A percentile compares a stretch with the other conserved stretches of the same genome.
Evolutionary conservation across 92 coral and sea anemone genomes (phyloP).

Genomic region (Phenganax stokvisi): DNA sequence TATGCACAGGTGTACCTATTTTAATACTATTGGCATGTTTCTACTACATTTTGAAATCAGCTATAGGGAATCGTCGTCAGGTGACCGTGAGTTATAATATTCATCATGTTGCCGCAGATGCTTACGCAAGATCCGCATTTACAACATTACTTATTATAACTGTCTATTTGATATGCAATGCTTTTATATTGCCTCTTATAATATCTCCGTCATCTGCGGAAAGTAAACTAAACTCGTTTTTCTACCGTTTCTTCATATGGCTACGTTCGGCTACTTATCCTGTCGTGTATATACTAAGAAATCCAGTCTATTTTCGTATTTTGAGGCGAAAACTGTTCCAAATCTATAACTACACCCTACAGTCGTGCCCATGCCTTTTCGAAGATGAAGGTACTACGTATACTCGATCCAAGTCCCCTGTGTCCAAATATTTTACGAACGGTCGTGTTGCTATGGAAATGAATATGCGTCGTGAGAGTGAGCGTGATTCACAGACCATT

Average conservation of each 20-base stretch:
- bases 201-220: conserved; percentile 50
- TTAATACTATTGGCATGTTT: conserved; percentile 47
- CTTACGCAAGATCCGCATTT: conserved; percentile 61
- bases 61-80: conserved; percentile 53
- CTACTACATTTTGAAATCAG: conserved; percentile 51
- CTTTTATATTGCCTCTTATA: conserved; percentile 49
- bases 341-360: conserved; percentile 5
- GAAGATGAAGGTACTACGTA: conserved; percentile 11
- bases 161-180: conserved; percentile 62
- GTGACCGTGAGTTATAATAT: conserved; percentile 53
- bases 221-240: conserved; percentile 48
- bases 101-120: conserved; percentile 54
- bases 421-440: neutral
- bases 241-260: conserved; percentile 35
- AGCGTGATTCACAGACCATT: neutral
- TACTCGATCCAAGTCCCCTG: conserved; percentile 23
- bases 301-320: conserved; percentile 42
- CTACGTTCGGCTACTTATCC: conserved; percentile 65
- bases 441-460: conserved; percentile 28
- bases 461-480: neutral
- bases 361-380: conserved; percentile 17
- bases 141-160: conserved; percentile 61
- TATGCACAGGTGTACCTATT: conserved; percentile 52
- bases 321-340: conserved; percentile 17
- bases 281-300: conserved; percentile 58